These are phyloP conservation scores for Notolabrus celidotus DNA, from an alignment of 2,797 vertebrate species.

Conservation along the genomic window DNA sequence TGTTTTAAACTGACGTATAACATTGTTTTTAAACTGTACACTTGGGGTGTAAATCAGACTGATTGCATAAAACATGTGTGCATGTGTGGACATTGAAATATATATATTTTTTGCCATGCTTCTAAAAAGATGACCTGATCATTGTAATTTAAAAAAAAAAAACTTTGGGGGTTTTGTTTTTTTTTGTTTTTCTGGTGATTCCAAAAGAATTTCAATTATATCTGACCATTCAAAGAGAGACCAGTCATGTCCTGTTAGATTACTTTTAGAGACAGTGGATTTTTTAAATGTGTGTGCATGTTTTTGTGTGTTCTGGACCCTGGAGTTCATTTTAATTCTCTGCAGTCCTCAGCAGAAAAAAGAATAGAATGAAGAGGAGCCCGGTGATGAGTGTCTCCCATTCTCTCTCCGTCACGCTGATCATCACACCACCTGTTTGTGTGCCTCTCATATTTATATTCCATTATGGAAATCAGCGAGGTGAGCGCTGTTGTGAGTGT, in stretches of 20 bases:
- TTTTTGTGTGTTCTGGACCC: constrained; percentile 9
- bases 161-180: not conserved
- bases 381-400: constrained; percentile 44
- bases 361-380: constrained; percentile 50
- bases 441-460: constrained; percentile 58
- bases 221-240: constrained; percentile 14
- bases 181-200: not conserved
- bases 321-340: constrained; percentile 52
- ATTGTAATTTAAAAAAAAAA: constrained; percentile 3
- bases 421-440: constrained; percentile 50
- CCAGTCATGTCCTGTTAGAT: not conserved
- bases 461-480: constrained; percentile 50
- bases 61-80: not conserved
- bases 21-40: too few species aligned
- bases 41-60: not conserved
- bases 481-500: constrained; percentile 21
- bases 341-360: constrained; percentile 42
- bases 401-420: constrained; percentile 39
- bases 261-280: constrained; percentile 8
- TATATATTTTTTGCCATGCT: not conserved
- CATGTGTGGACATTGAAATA: not conserved
- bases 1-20: too few species aligned
- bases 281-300: constrained; percentile 8
- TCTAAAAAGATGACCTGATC: constrained; percentile 6
- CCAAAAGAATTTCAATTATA: constrained; percentile 29